Base-by-base conservation (phyloP, 1,140 invertebrate genomes). In the Wasmannia auropunctata region DNA sequence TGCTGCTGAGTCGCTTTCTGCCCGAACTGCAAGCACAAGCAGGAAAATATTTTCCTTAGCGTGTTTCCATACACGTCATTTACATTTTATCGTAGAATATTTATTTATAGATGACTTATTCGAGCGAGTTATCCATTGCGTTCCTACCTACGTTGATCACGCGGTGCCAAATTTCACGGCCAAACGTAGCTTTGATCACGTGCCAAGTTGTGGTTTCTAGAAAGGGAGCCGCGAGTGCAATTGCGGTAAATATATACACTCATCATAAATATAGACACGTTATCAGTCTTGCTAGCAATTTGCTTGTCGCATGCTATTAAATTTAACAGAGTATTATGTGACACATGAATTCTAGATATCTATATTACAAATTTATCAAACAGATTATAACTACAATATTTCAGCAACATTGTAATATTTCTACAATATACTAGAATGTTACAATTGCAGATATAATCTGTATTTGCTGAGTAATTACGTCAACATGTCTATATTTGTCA, bases 1-100 rank as follows among this genome's bases (percentile, higher is more conserved):
- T 98, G 88, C 97, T 97, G 89, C 97, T 96, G 81, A 98, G 95
- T 93, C 97, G 96, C 92, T 97, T 96, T 93, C 97, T 97, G 85
- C 96, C 96, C 91, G 97, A 96, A 93, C 97, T 98, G 96, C 91
- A 91, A 93, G 62, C 88, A 60, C 43, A 60, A 76, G n/a, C 7
- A 67, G n/a, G 0, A 84, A 60, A 46, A 65, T 60, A 75, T 40
- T 51, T 40, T 77, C n/a, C 11, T 85, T 58, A 72, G 7, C 37
- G 10, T 65, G n/a, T n/a, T n/a, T n/a, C 19, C 8, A 14, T 34
- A 65, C n/a, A 37, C 8, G 43, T 46, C 1, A 65, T 49, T 22
- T 54, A 37, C 11, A 14, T 74, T 11, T 74, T 22, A 72, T 58
- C 46, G 11, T 25, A 54, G 19, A 19, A 83, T 25, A 8, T 2